These are phyloP conservation scores for Cettia cetti DNA, from an alignment of 2,113 vertebrate species.

Conservation along the genomic window DNA sequence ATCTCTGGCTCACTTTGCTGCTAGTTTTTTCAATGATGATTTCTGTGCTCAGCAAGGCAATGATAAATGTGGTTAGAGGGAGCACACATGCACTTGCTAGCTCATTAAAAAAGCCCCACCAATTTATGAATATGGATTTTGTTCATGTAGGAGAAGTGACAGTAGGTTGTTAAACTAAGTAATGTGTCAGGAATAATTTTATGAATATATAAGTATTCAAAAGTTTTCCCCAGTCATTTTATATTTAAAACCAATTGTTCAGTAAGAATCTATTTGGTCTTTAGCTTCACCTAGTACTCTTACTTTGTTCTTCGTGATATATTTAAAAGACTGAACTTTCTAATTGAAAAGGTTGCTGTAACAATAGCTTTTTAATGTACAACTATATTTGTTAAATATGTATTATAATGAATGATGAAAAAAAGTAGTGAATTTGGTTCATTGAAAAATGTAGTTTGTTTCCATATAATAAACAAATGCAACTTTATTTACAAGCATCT, in stretches of 20 bases:
- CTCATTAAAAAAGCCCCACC: background rate
- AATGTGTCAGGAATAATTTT: background rate
- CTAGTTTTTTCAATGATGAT: background rate
- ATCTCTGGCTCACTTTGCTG: background rate
- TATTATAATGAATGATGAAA: background rate
- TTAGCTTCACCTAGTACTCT: background rate
- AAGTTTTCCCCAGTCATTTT: background rate
- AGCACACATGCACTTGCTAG: background rate
- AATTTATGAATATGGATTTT: slow-evolving; percentile 22
- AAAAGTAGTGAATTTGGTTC: background rate
- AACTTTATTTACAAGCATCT: background rate
- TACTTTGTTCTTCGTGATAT: background rate
- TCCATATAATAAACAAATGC: background rate
- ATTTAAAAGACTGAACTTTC: background rate
- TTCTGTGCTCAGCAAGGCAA: background rate
- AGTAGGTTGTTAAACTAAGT: background rate
- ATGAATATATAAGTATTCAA: background rate
- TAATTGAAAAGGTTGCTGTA: background rate
- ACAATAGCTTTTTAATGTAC: background rate
- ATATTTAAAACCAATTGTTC: background rate
- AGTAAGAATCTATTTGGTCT: background rate
- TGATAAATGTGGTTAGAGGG: background rate
- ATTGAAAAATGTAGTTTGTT: background rate
- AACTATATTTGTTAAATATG: background rate
- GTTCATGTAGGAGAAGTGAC: background rate